Conservation (phyloP, 1,140 invertebrate genomes). For the Drosophila albomicans region DNA sequence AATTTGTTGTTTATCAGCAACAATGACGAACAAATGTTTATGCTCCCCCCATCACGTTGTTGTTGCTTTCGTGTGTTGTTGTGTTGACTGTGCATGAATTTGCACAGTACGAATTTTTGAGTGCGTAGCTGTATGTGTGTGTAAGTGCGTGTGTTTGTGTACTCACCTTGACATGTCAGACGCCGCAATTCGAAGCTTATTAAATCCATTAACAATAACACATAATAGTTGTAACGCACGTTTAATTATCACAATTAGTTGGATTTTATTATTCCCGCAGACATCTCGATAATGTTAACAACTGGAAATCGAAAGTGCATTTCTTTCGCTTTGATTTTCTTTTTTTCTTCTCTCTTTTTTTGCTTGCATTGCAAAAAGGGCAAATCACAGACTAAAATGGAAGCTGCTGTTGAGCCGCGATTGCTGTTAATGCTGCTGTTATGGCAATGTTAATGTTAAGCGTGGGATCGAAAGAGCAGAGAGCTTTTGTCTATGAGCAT, state of each 20-base stretch:
- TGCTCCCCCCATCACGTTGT: constrained; percentile 16
- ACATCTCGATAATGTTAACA: constrained; percentile 14
- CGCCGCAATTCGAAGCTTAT: constrained; percentile 42
- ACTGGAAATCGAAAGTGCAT: constrained; percentile 70
- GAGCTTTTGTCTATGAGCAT: constrained; percentile 9
- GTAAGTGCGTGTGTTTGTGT: constrained; percentile 20
- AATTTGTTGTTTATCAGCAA: constrained; percentile 64
- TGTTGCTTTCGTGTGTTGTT: background rate
- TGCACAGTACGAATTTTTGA: constrained; percentile 23
- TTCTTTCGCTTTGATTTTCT: constrained; percentile 12
- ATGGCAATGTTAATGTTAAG: constrained; percentile 23
- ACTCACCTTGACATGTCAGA: constrained; percentile 75
- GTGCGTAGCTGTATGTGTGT: constrained; percentile 17
- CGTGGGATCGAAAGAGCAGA: constrained; percentile 18
- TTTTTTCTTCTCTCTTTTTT: too few relatives aligned
- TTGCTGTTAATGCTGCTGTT: constrained; percentile 26
- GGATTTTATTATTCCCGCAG: constrained; percentile 26
- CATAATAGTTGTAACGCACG: constrained; percentile 40
- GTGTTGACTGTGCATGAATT: constrained; percentile 24
- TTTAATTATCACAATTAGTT: constrained; percentile 71
- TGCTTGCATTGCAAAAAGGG: constrained; percentile 39
- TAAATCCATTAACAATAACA: constrained; percentile 63
- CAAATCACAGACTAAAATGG: constrained; percentile 19
- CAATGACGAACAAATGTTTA: constrained; percentile 49
- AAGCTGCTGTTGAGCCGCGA: constrained; percentile 11